These are phyloP conservation scores for Drosophila oshimai DNA, from an alignment of 1,140 invertebrate species.

Conservation along the genomic window DNA sequence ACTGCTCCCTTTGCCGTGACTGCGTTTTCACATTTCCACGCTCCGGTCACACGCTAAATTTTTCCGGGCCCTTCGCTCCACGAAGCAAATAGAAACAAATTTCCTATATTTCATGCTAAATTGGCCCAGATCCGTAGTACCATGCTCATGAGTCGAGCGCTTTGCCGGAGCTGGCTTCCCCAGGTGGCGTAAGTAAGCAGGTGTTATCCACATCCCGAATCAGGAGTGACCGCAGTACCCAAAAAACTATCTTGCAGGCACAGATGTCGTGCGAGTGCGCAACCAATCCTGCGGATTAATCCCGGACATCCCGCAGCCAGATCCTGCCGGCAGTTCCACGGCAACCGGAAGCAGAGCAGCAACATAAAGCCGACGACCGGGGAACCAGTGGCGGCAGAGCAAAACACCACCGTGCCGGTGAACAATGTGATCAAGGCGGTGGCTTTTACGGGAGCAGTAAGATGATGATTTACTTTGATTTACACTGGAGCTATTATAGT, in stretches of 20 bases:
- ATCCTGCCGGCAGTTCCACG: slow-evolving; percentile 44
- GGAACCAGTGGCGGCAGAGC: slow-evolving; percentile 28
- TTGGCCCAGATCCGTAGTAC: slow-evolving; percentile 47
- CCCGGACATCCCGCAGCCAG: background rate
- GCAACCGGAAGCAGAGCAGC: slow-evolving; percentile 40
- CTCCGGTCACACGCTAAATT: slow-evolving; percentile 5
- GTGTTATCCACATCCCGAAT: background rate
- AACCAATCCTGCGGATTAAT: slow-evolving; percentile 13
- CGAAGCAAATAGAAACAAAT: slow-evolving; percentile 43
- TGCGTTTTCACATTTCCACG: background rate
- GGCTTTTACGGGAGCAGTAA: slow-evolving; percentile 88
- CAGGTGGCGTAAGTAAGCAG: slow-evolving; percentile 74
- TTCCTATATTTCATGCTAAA: slow-evolving; percentile 59
- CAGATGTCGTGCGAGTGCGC: slow-evolving; percentile 43
- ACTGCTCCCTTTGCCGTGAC: too few relatives aligned
- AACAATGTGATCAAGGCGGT: slow-evolving; percentile 86
- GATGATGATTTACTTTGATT: background rate
- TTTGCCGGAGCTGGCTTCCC: slow-evolving; percentile 64
- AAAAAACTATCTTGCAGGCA: slow-evolving; percentile 29
- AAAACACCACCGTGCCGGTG: slow-evolving; percentile 76
- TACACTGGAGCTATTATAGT: background rate
- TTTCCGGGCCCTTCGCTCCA: slow-evolving; percentile 16
- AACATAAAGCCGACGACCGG: slow-evolving; percentile 42
- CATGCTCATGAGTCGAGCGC: slow-evolving; percentile 67
- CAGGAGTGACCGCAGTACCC: background rate